These are phyloP conservation scores for Pinctada fucata DNA, from an alignment of 2,888 invertebrate genomes.

Conservation along the genomic window DNA sequence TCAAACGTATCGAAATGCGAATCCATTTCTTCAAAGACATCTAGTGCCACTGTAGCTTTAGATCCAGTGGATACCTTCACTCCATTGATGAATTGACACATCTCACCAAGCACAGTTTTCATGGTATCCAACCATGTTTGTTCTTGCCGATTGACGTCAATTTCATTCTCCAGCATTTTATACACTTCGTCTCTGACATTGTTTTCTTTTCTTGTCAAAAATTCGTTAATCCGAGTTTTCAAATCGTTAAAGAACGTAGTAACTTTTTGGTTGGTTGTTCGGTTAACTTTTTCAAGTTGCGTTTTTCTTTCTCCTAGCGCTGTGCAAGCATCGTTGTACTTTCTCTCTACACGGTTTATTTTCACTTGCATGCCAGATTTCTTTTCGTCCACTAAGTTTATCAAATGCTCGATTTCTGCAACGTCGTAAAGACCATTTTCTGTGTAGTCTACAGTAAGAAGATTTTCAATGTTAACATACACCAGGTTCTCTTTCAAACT, in stretches of 20 bases:
- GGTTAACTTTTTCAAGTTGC: not conserved
- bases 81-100: not conserved
- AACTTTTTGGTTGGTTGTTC: not conserved
- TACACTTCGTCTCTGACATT: not conserved
- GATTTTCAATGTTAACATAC: not conserved
- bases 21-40: slow-evolving; percentile 4
- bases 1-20: not conserved
- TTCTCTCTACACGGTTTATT: not conserved
- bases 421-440: not conserved
- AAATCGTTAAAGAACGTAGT: slow-evolving; percentile 13
- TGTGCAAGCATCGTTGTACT: not conserved
- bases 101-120: not conserved
- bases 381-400: not conserved
- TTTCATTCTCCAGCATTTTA: not conserved
- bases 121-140: not conserved
- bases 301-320: not conserved
- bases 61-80: not conserved
- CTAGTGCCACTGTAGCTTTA: no score
- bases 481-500: not conserved
- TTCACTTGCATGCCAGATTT: not conserved
- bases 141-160: not conserved
- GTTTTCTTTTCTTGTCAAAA: slow-evolving; percentile 17
- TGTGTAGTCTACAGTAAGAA: not conserved
- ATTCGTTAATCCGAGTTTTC: slow-evolving; percentile 17
- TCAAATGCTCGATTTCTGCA: not conserved